These are phyloP conservation scores for Tenthredo livida DNA, from an alignment of 2,888 invertebrate genomes.

Conservation along the genomic window DNA sequence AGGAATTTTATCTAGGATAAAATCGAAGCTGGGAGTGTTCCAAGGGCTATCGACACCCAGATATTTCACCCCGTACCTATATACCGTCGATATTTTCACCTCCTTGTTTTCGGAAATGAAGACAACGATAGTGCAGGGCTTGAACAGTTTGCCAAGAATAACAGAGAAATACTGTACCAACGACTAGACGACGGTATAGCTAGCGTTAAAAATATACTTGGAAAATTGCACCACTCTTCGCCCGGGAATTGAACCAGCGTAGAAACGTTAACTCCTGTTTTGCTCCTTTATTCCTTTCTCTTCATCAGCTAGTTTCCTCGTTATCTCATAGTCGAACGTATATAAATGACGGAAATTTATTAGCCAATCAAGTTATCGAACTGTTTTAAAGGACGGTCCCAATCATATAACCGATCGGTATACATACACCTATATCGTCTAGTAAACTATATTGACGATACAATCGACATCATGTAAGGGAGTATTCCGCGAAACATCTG, in stretches of 20 bases:
- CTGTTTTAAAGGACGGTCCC: not conserved
- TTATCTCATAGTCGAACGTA: constrained; percentile 25
- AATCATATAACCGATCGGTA: not conserved
- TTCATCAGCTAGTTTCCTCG: constrained; percentile 48
- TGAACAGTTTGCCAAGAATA: constrained; percentile 47
- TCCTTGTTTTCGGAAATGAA: constrained; percentile 31
- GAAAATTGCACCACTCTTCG: constrained; percentile 48
- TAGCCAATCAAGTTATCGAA: not conserved
- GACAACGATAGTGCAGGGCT: constrained; percentile 37
- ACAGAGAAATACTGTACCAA: constrained; percentile 37
- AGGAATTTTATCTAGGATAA: not conserved
- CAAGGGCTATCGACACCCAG: not conserved
- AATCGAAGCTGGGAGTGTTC: not conserved
- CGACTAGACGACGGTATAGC: constrained; percentile 38
- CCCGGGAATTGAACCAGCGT: constrained; percentile 31
- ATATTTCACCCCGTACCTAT: not conserved
- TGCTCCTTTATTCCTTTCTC: not conserved
- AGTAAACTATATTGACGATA: not conserved
- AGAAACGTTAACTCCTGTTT: not conserved
- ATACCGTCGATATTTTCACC: not conserved
- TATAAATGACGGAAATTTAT: not conserved
- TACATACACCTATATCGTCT: not conserved
- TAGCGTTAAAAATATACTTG: constrained; percentile 50
- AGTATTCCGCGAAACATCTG: not conserved
- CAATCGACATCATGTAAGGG: not conserved